These are phyloP conservation scores for Pararge aegeria DNA, from an alignment of 1,140 invertebrate species.

Conservation along the genomic window DNA sequence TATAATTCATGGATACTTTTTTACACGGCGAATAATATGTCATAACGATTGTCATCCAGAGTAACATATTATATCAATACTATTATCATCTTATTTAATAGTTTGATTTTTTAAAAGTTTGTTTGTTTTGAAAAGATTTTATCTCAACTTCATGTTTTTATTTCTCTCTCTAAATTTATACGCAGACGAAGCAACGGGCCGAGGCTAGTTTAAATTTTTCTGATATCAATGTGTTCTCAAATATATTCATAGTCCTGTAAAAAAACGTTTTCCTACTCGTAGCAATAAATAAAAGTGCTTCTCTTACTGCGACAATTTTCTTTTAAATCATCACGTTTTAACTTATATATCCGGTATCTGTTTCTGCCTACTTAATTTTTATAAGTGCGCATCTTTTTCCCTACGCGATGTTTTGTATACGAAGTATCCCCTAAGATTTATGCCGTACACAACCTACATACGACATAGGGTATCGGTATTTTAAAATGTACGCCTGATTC, in stretches of 20 bases:
- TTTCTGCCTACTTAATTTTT: slow-evolving; percentile 56
- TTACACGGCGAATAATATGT: too few relatives aligned
- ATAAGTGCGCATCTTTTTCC: slow-evolving; percentile 65
- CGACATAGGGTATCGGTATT: slow-evolving; percentile 50
- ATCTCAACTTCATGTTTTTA: too few relatives aligned
- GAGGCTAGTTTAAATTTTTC: too few relatives aligned
- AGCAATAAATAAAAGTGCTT: not conserved
- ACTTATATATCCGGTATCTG: not conserved
- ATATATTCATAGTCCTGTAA: not conserved
- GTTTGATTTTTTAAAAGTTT: too few relatives aligned
- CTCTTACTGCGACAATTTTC: not conserved
- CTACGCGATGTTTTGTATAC: slow-evolving; percentile 48
- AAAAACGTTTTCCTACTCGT: not conserved
- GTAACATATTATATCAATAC: too few relatives aligned
- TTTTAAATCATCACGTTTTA: not conserved
- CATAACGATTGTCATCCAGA: too few relatives aligned
- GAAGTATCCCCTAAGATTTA: slow-evolving; percentile 62
- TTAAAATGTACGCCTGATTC: slow-evolving; percentile 68
- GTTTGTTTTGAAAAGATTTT: too few relatives aligned
- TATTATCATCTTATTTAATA: too few relatives aligned
- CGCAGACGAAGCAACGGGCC: too few relatives aligned
- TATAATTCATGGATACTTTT: too few relatives aligned
- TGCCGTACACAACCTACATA: slow-evolving; percentile 36
- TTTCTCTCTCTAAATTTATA: too few relatives aligned
- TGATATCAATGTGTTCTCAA: too few relatives aligned